Evolutionary conservation across 1,140 invertebrate species (phyloP).

Genomic region (Procambarus clarkii): DNA sequence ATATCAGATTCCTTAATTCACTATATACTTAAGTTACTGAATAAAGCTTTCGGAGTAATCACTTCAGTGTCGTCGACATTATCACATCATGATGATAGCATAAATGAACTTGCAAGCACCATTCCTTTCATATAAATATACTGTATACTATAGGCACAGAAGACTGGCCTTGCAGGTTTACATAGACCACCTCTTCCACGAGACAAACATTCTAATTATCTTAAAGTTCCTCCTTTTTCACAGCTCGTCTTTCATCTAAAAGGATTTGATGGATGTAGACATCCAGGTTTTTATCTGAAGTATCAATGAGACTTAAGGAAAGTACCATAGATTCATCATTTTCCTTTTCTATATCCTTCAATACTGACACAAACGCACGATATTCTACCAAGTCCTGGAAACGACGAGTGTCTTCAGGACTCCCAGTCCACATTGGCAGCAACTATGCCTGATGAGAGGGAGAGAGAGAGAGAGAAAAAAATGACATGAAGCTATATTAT

Average conservation of each 20-base stretch:
- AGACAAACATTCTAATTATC: background rate
- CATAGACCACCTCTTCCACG: background rate
- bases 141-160: background rate
- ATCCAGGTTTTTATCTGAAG: background rate
- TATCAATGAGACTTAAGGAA: background rate
- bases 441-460: background rate
- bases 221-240: background rate
- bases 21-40: background rate
- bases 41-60: background rate
- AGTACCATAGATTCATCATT: background rate
- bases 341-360: background rate
- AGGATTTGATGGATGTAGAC: slow-evolving; percentile 4
- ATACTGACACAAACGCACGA: slow-evolving; percentile 9
- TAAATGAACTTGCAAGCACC: background rate
- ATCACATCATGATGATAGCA: background rate
- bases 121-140: background rate
- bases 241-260: slow-evolving; percentile 12
- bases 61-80: background rate
- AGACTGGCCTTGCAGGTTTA: background rate
- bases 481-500: no score
- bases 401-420: background rate
- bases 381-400: slow-evolving; percentile 12
- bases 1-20: background rate
- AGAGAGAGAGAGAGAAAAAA: background rate
- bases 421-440: slow-evolving; percentile 19